Evolutionary conservation across 2,797 vertebrate species (phyloP).

Genomic region (Clamator glandarius): DNA sequence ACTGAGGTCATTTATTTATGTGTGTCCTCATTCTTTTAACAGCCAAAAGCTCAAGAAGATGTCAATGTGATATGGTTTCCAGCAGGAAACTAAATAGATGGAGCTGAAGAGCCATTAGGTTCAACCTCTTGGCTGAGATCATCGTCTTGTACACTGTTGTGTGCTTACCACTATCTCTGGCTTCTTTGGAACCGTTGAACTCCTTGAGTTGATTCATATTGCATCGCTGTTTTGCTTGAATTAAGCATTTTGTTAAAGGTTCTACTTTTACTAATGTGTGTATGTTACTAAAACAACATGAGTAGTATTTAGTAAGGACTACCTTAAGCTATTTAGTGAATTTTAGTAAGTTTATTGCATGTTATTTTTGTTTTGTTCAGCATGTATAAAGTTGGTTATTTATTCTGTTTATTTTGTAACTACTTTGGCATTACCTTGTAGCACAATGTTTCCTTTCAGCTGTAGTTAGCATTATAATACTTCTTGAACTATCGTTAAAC

Average conservation of each 20-base stretch:
- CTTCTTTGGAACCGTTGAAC: slow-evolving; percentile 32
- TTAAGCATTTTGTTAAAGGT: slow-evolving; percentile 62
- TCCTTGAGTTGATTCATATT: slow-evolving; percentile 73
- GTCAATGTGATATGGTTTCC: background rate
- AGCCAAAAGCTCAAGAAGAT: slow-evolving; percentile 62
- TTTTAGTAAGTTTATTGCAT: background rate
- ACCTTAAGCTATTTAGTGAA: background rate
- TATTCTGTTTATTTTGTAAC: slow-evolving; percentile 48
- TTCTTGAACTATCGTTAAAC: background rate
- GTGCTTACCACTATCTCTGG: background rate
- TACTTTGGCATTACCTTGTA: background rate
- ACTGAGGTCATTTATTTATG: background rate
- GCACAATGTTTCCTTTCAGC: background rate
- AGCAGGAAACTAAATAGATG: slow-evolving; percentile 7
- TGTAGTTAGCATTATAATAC: background rate
- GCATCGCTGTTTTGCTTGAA: slow-evolving; percentile 69
- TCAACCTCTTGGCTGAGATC: background rate
- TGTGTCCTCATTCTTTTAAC: background rate
- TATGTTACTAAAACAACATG: background rate
- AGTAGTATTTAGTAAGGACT: background rate
- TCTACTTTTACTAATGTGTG: slow-evolving; percentile 6
- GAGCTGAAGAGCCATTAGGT: background rate
- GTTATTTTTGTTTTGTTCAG: background rate
- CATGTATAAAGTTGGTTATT: slow-evolving; percentile 3
- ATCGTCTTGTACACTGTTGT: background rate